Evolutionary conservation across 2,113 vertebrate genomes (phyloP), one percentile per base, ranked within the genome.

Genomic region (Heterocephalus glaber): DNA sequence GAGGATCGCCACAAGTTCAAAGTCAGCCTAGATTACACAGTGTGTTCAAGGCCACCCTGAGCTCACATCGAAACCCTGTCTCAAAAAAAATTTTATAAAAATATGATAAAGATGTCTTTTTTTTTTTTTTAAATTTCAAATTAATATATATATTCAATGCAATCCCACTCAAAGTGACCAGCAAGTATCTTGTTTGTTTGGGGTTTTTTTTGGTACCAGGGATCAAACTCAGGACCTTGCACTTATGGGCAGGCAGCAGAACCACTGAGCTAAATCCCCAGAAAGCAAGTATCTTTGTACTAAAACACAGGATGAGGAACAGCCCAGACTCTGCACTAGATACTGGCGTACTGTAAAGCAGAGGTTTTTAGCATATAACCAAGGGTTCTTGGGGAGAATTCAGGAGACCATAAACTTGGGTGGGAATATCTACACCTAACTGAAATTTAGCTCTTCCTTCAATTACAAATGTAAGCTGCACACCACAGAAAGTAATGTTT

Each of bases 231-330:
- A n/a, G n/a, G n/a, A n/a, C n/a, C n/a, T n/a, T n/a, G n/a, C n/a
- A n/a, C n/a, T n/a, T n/a, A n/a, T n/a, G n/a, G n/a, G n/a, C n/a
- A n/a, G n/a, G n/a, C n/a, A n/a, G n/a, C n/a, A n/a, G n/a, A n/a
- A n/a, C n/a, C n/a, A n/a, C n/a, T n/a, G n/a, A n/a, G n/a, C n/a
- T n/a, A n/a, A n/a, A n/a, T n/a, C n/a, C n/a, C n/a, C n/a, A n/a
- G n/a, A n/a, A n/a, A 85, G n/a, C 47, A 49, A 77, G 30, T 84
- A 89, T 88, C 84, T 91, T 79, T 72, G 93, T n/a, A 85, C 92
- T 58, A 87, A 79, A 95, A 77, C 47, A 87, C 77, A 93, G 12
- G 47, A 2, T 63, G 65, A 61, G 79, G 80, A 92, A 66, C 10
- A 91, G 80, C 8, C 44, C 44, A 82, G 41, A 52, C 20, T 89